Evolutionary conservation across 2,888 invertebrate genomes (phyloP), one percentile per base, ranked within the genome.

Genomic region (Dolichopus griseipennis): DNA sequence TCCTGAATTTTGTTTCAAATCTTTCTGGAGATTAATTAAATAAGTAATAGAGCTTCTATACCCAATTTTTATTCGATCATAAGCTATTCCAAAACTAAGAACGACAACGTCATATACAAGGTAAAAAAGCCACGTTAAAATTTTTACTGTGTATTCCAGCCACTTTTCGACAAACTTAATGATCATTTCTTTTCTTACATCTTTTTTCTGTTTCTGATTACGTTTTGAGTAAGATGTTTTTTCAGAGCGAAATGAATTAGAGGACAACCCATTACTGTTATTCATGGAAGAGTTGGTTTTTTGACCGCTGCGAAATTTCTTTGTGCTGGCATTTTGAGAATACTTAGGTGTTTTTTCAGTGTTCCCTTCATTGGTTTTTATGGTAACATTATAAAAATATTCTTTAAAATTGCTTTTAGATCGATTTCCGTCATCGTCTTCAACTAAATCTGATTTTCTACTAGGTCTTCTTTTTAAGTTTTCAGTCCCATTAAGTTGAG

Each of bases 51-150:
- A 74, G 2, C 74, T 74, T 22, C 74, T 72, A 68, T 76, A 79
- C 15, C 75, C 76, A 27, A 73, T 69, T 0, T 75, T 73, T 15
- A 80, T 61, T 8, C 79, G 77, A 52, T 81, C 81, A 65, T 78
- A 80, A 0, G 75, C 75, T 74, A 82, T 80, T 70, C 80, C 80
- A 69, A 76, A 80, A 67, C 92, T 93, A 84, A 93, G 88, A 69
- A 88, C 88, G 73, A 90, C 86, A 73, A 93, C 90, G 79, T 93
- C 93, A 34, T 88, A 90, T 33, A 93, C 85, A 74, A 93, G 83
- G 81, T 90, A 88, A 72, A 90, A 83, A 69, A 93, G 86, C 93
- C 93, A 93, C 69, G 87, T 84, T 68, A 91, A 79, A 69, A 91
- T 86, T 75, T 84, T 87, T 78, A 85, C 82, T 8, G 85, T 83